Base-by-base conservation (phyloP, 2,113 vertebrate genomes). In the Amblyopsis rosae region DNA sequence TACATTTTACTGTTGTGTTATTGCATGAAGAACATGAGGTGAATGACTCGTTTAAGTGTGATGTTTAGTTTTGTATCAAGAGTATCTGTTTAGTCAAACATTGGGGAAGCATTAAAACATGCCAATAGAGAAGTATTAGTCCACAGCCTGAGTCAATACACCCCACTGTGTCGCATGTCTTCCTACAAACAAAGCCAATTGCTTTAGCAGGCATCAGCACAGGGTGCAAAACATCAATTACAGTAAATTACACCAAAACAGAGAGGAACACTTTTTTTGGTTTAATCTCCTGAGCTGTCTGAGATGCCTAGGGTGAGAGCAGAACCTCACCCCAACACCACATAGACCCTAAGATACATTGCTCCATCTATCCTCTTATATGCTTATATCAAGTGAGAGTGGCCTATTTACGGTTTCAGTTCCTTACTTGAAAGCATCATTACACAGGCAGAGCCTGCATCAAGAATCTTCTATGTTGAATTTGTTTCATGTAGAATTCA, bases 241-340 rank as follows among this genome's bases (percentile, higher is more conserved):
- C 82, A 83, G 83, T 84, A 88, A 89, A 89, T 90, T 89, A 89
- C 80, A 87, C 77, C 76, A 82, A 88, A 90, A 91, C 85, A 89
- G 70, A 83, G 78, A 77, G 83, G 72, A 89, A 89, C 82, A 82
- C 86, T 87, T 87, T 80, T 79, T 87, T 86, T 90, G 86, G 83
- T 88, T 88, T 88, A 83, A 89, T 86, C 86, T 88, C 62, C 57
- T 53, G 66, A 77, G 81, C 78, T 82, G 79, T 79, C 81, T 73
- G 75, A 78, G 79, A 19, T 70, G 79, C 76, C 86, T 73, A 75
- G 62, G 83, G 82, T 85, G 77, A 85, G 86, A 89, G 85, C 62
- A 67, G 56, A 81, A 67, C 69, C 47, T 78, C 51, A 72, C 50
- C 77, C 87, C 84, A 87, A 78, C 59, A 77, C 76, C 82, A 58